Base-by-base conservation (phyloP, 1,140 invertebrate genomes). In the Neodiprion lecontei region DNA sequence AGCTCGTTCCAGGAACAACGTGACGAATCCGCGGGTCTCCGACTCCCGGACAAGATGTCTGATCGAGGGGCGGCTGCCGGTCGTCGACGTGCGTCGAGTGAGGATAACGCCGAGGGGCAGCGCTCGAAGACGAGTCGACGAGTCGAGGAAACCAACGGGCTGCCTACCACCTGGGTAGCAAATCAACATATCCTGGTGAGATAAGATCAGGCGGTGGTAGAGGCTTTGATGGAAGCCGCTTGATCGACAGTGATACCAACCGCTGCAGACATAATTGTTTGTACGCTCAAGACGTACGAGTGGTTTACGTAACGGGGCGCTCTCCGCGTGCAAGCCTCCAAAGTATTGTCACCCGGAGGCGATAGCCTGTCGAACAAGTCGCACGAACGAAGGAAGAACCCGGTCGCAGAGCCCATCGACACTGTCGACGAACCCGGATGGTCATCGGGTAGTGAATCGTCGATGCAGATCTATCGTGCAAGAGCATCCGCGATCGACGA, bases 1-100 rank as follows among this genome's bases (percentile, higher is more conserved):
- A 76, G 61, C 72, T 48, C 73, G 76, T 83, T 83, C 82, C 74
- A 21, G 66, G 82, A 84, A 80, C 53, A 74, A 78, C 81, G 80
- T 83, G 75, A 79, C 78, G 79, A 79, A 84, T 84, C 81, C 82
- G 70, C 78, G 75, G 49, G 79, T 72, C 76, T 73, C 70, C 11
- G 53, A 61, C 9, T 61, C 53, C 53, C n/a, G 53, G 9, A 40
- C 28, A 40, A 40, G 28, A 40, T 40, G 11, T 61, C n/a, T 61
- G 11, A 17, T 61, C 53, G 53, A 61, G 9, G n/a, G 53, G 53
- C 53, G 53, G 11, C 53, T 14, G 53, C n/a, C n/a, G 53, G 8
- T 9, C 53, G 53, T 61, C 53, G 53, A 40, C 28, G 28, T 40
- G 28, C 28, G 28, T 40, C 3, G 53, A 61, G 53, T 61, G n/a